These are phyloP conservation scores for Otolemur crassicaudatus DNA, from an alignment of 2,797 vertebrate genomes.

Conservation along the genomic window DNA sequence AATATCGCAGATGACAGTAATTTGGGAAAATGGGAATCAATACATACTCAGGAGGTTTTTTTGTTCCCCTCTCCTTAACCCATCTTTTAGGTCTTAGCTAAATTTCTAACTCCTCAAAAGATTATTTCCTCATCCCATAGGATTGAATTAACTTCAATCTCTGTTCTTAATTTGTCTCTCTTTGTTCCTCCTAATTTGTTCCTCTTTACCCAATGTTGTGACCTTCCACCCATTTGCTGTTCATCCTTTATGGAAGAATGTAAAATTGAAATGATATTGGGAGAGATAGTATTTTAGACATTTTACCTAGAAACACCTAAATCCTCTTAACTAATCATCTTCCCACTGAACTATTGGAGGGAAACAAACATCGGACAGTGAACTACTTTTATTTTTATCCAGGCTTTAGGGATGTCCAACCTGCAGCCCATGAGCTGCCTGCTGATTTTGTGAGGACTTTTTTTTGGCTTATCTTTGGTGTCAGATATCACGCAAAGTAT, in stretches of 20 bases:
- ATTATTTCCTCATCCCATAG: not conserved
- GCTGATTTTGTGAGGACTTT: no score
- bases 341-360: not conserved
- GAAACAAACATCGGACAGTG: not conserved
- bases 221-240: not conserved
- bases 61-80: not conserved
- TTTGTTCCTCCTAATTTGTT: not conserved
- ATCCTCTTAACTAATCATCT: not conserved
- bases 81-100: conserved; percentile 42
- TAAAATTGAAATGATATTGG: conserved; percentile 5
- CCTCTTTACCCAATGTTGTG: not conserved
- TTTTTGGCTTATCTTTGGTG: no score
- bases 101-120: conserved; percentile 26
- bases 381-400: not conserved
- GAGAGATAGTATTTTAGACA: not conserved
- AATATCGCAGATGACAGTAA: conserved; percentile 17
- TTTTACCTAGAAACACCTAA: conserved; percentile 5
- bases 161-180: not conserved
- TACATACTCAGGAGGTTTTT: not conserved
- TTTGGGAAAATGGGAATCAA: not conserved
- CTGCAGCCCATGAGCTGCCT: no score
- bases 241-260: not conserved
- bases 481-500: no score
- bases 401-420: not conserved
- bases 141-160: not conserved